Evolutionary conservation across 2,888 invertebrate genomes (phyloP), one percentile per base, ranked within the genome.

Genomic region (Eurytoma adleriae): DNA sequence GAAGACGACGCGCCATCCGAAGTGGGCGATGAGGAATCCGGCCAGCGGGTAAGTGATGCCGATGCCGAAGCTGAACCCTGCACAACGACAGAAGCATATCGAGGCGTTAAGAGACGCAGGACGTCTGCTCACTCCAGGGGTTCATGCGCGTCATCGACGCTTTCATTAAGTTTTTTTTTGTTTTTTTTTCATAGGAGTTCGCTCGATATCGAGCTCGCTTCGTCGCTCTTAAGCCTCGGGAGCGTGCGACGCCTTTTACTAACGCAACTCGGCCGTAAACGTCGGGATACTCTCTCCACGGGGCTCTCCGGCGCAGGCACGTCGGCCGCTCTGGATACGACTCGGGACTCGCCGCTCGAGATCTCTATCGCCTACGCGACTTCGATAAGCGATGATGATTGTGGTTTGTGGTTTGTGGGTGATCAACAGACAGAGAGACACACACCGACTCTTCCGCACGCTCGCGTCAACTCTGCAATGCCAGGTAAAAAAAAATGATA

Each of bases 1-100:
- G 90, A 95, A 95, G 13, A 94, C 94, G 27, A 92, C 92, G 14
- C 93, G 91, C 95, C 95, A 95, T 72, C 95, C 95, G 78, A 93
- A 93, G 82, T 93, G 92, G 54, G 93, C 93, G 84, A 95, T 95
- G 84, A 95, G 92, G 88, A 94, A 94, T 56, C 95, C 95, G 86
- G 94, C 94, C 59, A 95, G 89, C 16, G 94, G 94, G 89, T 95
- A 95, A 52, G 95, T 95, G 84, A 95, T 89, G 12, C 95, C 95
- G 83, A 95, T 95, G 30, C 95, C 95, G 86, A 95, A 94, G 88
- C 94, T 95, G 91, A 95, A 95, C 86, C 95, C 94, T 93, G 90
- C 85, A 56, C 68, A 81, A 71, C 20, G 20, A 72, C 18, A 81
- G 74, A 71, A 78, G 71, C 57, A 79, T 59, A 89, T 87, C 90